Conservation (phyloP, 2,888 invertebrate species). For the Hetaerina titia region DNA sequence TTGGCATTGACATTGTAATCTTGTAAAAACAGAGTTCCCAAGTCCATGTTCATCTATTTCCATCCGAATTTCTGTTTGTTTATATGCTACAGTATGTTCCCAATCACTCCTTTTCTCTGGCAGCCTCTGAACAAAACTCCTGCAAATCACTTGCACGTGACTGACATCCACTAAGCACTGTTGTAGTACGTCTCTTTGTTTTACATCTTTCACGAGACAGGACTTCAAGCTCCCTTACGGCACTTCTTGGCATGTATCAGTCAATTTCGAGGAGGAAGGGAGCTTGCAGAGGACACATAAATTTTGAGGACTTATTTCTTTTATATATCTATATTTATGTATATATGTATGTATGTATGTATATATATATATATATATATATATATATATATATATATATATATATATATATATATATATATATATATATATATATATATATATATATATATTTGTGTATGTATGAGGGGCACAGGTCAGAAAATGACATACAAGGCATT, state of each 20-base stretch:
- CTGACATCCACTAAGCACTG: conserved; percentile 53
- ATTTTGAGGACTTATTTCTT: conserved; percentile 3
- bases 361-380: not conserved
- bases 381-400: not conserved
- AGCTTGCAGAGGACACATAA: conserved; percentile 42
- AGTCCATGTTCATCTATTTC: conserved; percentile 44
- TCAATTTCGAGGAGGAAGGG: conserved; percentile 64
- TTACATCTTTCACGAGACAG: conserved; percentile 36
- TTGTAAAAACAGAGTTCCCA: conserved; percentile 62
- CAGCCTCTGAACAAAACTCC: conserved; percentile 49
- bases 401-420: too few species aligned
- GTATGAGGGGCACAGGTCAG: conserved; percentile 52
- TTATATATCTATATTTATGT: not conserved
- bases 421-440: too few species aligned
- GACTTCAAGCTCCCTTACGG: conserved; percentile 62
- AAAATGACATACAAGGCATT: conserved; percentile 56
- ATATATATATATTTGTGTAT: not conserved
- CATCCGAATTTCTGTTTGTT: conserved; percentile 29
- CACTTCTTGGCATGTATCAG: conserved; percentile 67
- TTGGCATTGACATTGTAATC: conserved; percentile 62
- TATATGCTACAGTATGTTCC: conserved; percentile 37
- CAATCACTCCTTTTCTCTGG: conserved; percentile 53
- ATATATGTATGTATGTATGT: not conserved
- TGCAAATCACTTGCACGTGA: conserved; percentile 44
- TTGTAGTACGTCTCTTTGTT: not conserved